Evolutionary conservation across 2,888 invertebrate species (phyloP), one percentile per base, ranked within the genome.

Genomic region (Mystacides longicornis): DNA sequence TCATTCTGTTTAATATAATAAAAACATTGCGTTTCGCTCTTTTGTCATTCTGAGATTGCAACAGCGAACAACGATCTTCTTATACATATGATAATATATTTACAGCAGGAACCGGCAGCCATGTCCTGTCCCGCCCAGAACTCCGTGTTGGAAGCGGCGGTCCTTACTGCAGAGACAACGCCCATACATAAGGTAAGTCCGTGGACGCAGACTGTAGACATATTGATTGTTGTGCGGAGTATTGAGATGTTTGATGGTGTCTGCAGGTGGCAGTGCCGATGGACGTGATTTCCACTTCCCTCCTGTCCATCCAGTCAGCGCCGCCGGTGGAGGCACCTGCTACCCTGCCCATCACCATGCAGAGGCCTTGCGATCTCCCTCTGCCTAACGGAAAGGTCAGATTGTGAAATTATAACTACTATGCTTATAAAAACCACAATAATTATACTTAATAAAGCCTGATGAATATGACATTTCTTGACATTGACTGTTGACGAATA

Each of bases 111-210:
- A 45, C 60, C 59, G 33, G 58, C 59, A 63, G 59, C 61, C 52
- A 54, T 63, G 64, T 61, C 57, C 9, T 54, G 54, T 45, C 54
- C 54, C 2, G 50, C 27, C 4, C 49, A 51, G 55, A 47, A 55
- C 27, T 46, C 37, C 65, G 60, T 59, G 63, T 59, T 60, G 67
- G 65, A 68, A 67, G 62, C 68, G 2, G 54, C 54, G 2, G 50
- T 54, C 20, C 54, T 49, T 2, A 45, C 49, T 11, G 31, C 54
- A 11, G 49, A 54, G 1, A 31, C 20, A 23, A 49, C 54, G 21
- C 54, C 49, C 22, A 50, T 21, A 16, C 49, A 54, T 49, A 49
- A 54, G 49, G 54, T 54, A 68, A 54, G 1, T 37, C 11, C 3
- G 27, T 27, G 11, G 27, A 11, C 11, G 27, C 11, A 27, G 27